Base-by-base conservation (phyloP, 2,888 invertebrate species). In the Lycaena phlaeas region DNA sequence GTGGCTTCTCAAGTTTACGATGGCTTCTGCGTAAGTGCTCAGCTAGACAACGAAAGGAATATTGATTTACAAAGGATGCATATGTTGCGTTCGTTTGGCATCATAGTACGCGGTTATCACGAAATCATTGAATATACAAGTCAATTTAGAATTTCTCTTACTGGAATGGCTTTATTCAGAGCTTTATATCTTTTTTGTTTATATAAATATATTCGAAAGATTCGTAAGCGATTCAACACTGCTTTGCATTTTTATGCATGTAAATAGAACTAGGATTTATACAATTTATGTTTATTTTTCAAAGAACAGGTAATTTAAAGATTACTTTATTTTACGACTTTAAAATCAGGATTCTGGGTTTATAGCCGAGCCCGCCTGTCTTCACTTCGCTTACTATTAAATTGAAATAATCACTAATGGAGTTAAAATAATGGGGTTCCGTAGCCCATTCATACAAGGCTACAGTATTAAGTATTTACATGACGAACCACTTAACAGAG, bases 221-320 rank as follows among this genome's bases (percentile, higher is more conserved):
- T 55, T 52, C 67, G 60, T 67, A 64, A 65, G 54, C 66, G 62
- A 68, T 64, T 63, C 68, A 56, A 71, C 79, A 82, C 79, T 65
- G 84, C 84, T 84, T 84, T 75, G 84, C 84, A 79, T 78, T 79
- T 81, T 72, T 69, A 69, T 84, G 84, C 84, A 84, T 84, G 84
- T 71, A 64, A 72, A 72, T 66, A 78, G 81, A 79, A 57, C 68
- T 77, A 78, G 78, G 79, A 68, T 57, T 68, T 56, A 56, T 75
- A 22, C 22, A 22, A n/a, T 22, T 22, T 22, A 18, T 18, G 18
- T 15, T 15, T 30, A 9, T 18, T 34, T 38, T 11, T 37, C 15
- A 37, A 37, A 27, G 15, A 22, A 3, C 11, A 11, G 6, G 31
- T 18, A 34, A 12, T 17, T n/a, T n/a, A n/a, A n/a, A n/a, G n/a